Evolutionary conservation across 1,140 invertebrate species (phyloP), one percentile per base, ranked within the genome.

Genomic region (Nasonia vitripennis): DNA sequence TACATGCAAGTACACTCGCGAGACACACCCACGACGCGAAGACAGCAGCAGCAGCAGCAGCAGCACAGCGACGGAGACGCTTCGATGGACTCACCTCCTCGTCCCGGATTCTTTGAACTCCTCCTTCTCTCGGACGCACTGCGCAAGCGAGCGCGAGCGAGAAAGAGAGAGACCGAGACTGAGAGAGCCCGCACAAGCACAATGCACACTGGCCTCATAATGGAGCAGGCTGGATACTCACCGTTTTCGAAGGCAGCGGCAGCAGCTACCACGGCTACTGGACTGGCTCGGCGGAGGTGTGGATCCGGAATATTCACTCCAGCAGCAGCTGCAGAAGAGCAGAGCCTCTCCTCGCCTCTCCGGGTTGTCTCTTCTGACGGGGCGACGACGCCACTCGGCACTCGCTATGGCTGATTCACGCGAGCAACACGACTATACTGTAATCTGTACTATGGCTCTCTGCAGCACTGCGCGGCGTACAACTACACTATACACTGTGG

Each of bases 201-300:
- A 62, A 62, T 62, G 20, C 20, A 62, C 17, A 62, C 20, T 62
- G 20, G 17, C 6, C 20, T 20, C 7, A 62, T n/a, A n/a, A 62
- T 62, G 20, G 1, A n/a, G 14, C 14, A 10, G 45, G 45, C 10
- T 11, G 45, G 45, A 48, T 45, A 62, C 55, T 80, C 62, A 80
- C 78, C 78, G 78, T 80, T 80, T 68, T 68, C 55, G 23, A 20
- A 23, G 31, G 20, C 31, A 48, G 41, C 41, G n/a, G 17, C 62
- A 41, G 55, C 62, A 41, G 34, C 37, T 11, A 70, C 55, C 5
- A 62, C 55, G 55, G 55, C 55, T 62, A 62, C 55, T 62, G 55
- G 55, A 62, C 55, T 62, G 55, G 55, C 55, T 62, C 55, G 55
- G 55, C 17, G 20, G 20, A 62, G 55, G 55, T 62, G 55, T n/a